phyloP scores from a whole-genome alignment of 37 sponge, comb jelly and placozoan species.

The Ianthella basta region DNA sequence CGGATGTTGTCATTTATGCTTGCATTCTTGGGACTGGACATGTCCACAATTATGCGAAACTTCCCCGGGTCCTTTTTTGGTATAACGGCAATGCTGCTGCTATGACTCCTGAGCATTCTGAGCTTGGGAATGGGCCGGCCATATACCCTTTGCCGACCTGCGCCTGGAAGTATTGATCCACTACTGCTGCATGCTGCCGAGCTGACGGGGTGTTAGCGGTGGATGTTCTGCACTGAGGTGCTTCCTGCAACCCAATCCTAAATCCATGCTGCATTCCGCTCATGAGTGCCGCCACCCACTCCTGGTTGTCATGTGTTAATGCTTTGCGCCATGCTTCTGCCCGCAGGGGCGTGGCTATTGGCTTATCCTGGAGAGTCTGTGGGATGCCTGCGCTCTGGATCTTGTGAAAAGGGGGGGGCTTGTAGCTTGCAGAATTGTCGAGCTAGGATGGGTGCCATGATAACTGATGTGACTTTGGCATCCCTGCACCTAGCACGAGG shows the following conservation, averaged over 20 bases:
- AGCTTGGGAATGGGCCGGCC: too few relatives aligned
- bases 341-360: neutral
- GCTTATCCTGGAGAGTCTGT: neutral
- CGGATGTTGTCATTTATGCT: too few relatives aligned
- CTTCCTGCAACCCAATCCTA: conserved; percentile 6
- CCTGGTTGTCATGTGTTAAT: neutral
- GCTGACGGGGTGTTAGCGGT: neutral
- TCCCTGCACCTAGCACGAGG: neutral
- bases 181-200: neutral
- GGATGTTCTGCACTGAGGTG: neutral
- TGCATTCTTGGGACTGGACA: too few relatives aligned
- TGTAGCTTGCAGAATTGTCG: neutral
- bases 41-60: too few relatives aligned
- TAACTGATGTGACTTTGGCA: neutral
- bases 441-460: conserved; percentile 3
- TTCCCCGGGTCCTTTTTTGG: too few relatives aligned
- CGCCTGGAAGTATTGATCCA: too few relatives aligned
- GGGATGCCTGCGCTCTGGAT: neutral
- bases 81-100: too few relatives aligned
- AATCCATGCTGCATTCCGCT: neutral
- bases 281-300: neutral
- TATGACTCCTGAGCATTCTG: too few relatives aligned
- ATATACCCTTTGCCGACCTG: too few relatives aligned
- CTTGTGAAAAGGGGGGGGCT: neutral
- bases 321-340: neutral